A percentile compares a stretch with the other conserved stretches of the same genome.
Evolutionary conservation across 2,797 vertebrate genomes (phyloP).

Genomic region (Lepus oiostolus): DNA sequence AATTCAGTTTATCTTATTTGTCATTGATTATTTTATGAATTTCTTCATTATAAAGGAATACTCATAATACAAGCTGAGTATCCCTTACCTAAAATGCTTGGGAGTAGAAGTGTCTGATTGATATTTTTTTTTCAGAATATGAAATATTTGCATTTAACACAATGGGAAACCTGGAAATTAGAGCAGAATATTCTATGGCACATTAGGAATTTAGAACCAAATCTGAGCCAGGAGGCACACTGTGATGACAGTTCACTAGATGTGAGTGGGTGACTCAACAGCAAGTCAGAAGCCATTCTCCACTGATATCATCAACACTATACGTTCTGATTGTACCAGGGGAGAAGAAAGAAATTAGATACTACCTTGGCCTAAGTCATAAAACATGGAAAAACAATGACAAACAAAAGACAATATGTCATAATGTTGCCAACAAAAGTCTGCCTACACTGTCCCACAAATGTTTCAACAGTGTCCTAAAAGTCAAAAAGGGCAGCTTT

Average conservation of each 20-base stretch:
- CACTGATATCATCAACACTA: conserved; percentile 54
- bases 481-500: conserved; percentile 63
- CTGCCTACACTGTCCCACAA: conserved; percentile 49
- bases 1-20: conserved; percentile 47
- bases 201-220: conserved; percentile 15
- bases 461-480: conserved; percentile 64
- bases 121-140: neutral
- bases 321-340: conserved; percentile 49
- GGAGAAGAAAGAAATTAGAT: conserved; percentile 17
- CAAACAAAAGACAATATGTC: conserved; percentile 61
- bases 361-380: conserved; percentile 13
- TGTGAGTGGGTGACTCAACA: conserved; percentile 35
- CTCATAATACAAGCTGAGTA: neutral
- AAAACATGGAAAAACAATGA: conserved; percentile 67
- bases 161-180: neutral
- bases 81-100: conserved; percentile 8
- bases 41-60: conserved; percentile 65
- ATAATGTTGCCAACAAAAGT: conserved; percentile 65
- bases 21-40: conserved; percentile 25
- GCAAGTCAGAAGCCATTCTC: neutral
- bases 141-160: neutral
- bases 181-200: conserved; percentile 1
- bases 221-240: neutral
- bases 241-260: neutral
- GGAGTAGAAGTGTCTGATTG: neutral